phyloP scores from a whole-genome alignment of 2,113 vertebrate species.

The Pseudonaja textilis region DNA sequence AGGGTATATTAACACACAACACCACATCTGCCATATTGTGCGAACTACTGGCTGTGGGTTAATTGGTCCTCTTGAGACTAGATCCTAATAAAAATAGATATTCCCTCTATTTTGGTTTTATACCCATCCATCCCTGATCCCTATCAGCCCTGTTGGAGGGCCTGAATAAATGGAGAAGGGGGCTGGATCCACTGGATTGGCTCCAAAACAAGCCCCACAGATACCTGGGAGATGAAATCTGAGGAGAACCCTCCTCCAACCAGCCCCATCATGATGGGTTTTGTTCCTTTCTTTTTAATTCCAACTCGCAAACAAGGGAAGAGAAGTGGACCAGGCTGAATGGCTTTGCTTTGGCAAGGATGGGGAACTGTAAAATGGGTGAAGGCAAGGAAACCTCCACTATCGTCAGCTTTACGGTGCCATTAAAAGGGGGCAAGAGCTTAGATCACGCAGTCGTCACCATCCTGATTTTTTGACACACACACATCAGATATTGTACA shows the following conservation, averaged over 20 bases:
- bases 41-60: not conserved
- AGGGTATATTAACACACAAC: not conserved
- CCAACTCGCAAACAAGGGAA: not conserved
- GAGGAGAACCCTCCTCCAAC: not conserved
- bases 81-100: not conserved
- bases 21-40: not conserved
- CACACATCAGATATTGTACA: not conserved
- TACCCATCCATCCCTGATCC: not conserved
- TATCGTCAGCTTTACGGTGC: not conserved
- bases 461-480: not conserved
- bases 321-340: not conserved
- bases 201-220: not conserved
- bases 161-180: not conserved
- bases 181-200: not conserved
- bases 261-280: not conserved
- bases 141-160: not conserved
- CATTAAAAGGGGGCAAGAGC: not conserved
- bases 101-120: not conserved
- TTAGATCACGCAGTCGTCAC: not conserved
- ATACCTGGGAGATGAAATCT: not conserved
- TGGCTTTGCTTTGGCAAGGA: not conserved
- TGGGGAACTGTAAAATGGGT: not conserved
- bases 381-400: not conserved
- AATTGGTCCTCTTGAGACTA: not conserved
- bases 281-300: not conserved